A percentile compares a stretch with the other conserved stretches of the same genome.
phyloP scores from a whole-genome alignment of 2,888 invertebrate species.

The Latrodectus hesperus region DNA sequence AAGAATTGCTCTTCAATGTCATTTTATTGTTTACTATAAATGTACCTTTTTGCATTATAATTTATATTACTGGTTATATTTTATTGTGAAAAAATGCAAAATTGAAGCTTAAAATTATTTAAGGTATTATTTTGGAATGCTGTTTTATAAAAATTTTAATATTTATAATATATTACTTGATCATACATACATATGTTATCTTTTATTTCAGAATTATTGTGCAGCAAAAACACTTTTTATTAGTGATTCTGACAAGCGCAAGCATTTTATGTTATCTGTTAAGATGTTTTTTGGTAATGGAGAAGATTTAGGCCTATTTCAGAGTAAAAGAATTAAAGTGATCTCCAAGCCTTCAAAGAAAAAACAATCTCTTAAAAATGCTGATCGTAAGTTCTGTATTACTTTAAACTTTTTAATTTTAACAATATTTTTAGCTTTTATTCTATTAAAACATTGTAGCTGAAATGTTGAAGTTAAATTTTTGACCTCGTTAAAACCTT shows the following conservation, averaged over 20 bases:
- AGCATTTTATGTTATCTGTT: constrained; percentile 98
- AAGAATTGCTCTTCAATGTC: no score
- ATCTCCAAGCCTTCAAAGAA: constrained; percentile 99
- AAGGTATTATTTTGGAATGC: no score
- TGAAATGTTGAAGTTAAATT: no score
- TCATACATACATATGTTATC: neutral
- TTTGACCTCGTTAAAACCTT: no score
- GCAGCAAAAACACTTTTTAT: constrained; percentile 99
- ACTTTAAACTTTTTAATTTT: neutral
- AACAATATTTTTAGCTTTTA: neutral
- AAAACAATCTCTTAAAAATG: constrained; percentile 99
- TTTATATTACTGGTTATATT: no score
- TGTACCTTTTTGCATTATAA: no score
- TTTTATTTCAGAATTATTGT: constrained; percentile 86
- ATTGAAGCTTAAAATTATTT: no score
- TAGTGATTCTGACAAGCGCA: constrained; percentile 98
- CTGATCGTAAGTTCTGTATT: constrained; percentile 82
- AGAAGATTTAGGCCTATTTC: constrained; percentile 98
- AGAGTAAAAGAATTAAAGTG: constrained; percentile 99
- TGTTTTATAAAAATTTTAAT: no score
- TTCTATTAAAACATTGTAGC: neutral
- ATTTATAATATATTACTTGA: no score
- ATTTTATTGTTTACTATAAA: no score
- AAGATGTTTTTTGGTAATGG: constrained; percentile 99
- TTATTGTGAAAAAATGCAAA: no score